Conservation (phyloP, 2,113 vertebrate species). For the Meriones unguiculatus region DNA sequence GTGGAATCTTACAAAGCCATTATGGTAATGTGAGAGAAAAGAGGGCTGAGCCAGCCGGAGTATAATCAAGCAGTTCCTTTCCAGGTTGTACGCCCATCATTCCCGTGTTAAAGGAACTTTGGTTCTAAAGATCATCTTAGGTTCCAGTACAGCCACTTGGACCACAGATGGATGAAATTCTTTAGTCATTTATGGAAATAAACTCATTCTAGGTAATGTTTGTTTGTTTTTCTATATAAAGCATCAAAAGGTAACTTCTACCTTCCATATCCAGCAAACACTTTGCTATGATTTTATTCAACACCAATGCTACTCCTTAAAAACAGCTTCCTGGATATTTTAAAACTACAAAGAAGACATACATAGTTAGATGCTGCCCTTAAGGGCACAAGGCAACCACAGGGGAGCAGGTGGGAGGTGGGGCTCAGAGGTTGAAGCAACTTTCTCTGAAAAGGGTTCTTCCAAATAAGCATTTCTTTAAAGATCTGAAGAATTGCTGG, state of each 20-base stretch:
- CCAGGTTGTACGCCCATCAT: rapidly evolving
- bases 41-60: not conserved
- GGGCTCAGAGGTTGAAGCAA: not conserved
- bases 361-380: not conserved
- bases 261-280: not conserved
- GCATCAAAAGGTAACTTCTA: not conserved
- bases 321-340: slow-evolving; percentile 28
- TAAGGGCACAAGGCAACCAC: not conserved
- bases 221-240: not conserved
- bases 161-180: not conserved
- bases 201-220: not conserved
- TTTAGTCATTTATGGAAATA: not conserved
- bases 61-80: not conserved
- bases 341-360: not conserved
- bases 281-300: slow-evolving; percentile 37
- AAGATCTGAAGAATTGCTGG: slow-evolving; percentile 9
- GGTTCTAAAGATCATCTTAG: not conserved
- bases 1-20: slow-evolving; percentile 25
- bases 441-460: not conserved
- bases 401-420: not conserved
- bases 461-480: not conserved
- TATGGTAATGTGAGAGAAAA: not conserved
- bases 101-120: not conserved
- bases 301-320: not conserved
- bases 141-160: not conserved